phyloP scores from a whole-genome alignment of 1,140 invertebrate genomes.

The Platorchestia sp. region DNA sequence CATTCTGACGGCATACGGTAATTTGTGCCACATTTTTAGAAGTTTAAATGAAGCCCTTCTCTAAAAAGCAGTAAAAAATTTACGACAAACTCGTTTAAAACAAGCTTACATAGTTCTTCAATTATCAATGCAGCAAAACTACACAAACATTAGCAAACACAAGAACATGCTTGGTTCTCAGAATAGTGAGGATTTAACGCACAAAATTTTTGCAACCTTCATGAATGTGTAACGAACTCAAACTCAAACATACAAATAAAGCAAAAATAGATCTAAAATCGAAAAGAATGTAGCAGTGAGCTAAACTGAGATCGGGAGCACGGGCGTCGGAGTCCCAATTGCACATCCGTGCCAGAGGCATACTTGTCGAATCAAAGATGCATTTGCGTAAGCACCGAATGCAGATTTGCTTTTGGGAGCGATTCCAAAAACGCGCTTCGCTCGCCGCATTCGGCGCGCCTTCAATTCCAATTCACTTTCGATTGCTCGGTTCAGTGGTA shows the following conservation, averaged over 20 bases:
- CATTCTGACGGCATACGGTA: no score
- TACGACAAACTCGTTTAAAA: no score
- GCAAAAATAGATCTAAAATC: background rate
- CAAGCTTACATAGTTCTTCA: no score
- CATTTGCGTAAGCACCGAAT: background rate
- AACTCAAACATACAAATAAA: background rate
- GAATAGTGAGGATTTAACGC: background rate
- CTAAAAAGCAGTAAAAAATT: no score
- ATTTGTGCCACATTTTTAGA: no score
- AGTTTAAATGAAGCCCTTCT: no score
- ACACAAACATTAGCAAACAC: no score
- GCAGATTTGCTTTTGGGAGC: background rate
- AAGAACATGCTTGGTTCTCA: no score
- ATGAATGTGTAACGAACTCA: background rate
- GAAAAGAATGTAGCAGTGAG: background rate
- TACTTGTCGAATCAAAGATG: constrained; percentile 1
- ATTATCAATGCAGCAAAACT: no score
- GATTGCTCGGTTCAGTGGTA: constrained; percentile 6
- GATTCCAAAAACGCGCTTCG: background rate
- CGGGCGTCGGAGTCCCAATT: background rate
- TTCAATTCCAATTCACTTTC: constrained; percentile 41
- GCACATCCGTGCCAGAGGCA: background rate
- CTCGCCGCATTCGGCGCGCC: background rate
- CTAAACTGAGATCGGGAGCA: background rate
- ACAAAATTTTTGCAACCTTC: background rate